Base-by-base conservation (phyloP, 2,113 vertebrate genomes). In the Pteruthius melanotis region DNA sequence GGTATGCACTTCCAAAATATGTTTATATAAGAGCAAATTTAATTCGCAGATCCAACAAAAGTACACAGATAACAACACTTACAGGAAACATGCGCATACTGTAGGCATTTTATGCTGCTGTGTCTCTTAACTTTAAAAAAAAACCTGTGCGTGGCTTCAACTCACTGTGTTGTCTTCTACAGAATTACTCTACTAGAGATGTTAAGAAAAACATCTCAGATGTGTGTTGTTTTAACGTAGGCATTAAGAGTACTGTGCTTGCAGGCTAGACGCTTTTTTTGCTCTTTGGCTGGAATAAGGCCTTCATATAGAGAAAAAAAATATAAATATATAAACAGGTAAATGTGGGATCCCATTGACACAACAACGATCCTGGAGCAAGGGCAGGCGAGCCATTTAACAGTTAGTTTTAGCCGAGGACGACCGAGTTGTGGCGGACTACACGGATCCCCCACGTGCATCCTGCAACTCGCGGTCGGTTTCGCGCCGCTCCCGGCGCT, bases 71-170 rank as follows among this genome's bases (percentile, higher is more conserved):
- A 71, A 84, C 4, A 7, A 83, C 31, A 23, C 33, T 45, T 33
- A 24, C 1, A 9, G 5, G 18, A 74, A 33, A 19, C 7, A 30
- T 24, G 37, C 0, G 2, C 19, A 22, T 11, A 13, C 10, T 26
- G 18, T 4, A 35, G 39, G n/a, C 42, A 33, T 74, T 76, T 80
- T 39, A 65, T 17, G 7, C 13, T 23, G 26, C 22, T 37, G 5
- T 26, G 28, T 7, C 47, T 57, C 45, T 42, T 8, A 80, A 54
- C 56, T 83, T 79, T 3, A 47, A 42, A 16, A 37, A 74, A 47
- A 87, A 28, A 9, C 0, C 0, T 1, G 2, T 3, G 19, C 2
- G 1, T 4, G 16, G 24, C 40, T 89, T 39, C 12, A 66, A 30
- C 13, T 83, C 26, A 13, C 14, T 17, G 11, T 5, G 20, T 28